Evolutionary conservation across 1,140 invertebrate genomes (phyloP).

Genomic region (Drosophila kepulauana): DNA sequence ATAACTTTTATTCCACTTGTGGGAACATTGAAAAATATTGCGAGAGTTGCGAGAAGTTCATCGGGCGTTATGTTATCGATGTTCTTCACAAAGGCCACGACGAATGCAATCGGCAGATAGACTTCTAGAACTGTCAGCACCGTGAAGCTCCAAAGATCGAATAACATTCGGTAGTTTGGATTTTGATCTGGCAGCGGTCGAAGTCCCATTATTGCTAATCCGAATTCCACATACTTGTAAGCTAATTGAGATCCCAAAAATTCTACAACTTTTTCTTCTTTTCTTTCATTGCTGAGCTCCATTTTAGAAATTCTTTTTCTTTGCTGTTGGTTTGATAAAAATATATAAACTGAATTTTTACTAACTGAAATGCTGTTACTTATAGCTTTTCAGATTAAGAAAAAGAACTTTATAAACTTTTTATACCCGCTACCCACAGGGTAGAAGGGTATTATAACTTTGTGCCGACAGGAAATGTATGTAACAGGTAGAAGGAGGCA

Average conservation of each 20-base stretch:
- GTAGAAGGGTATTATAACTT: too few relatives aligned
- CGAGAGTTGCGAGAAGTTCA: conserved; percentile 42
- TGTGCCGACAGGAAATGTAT: too few relatives aligned
- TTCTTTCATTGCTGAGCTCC: background rate
- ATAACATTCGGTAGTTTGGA: background rate
- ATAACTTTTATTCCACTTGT: conserved; percentile 21
- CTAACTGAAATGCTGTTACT: background rate
- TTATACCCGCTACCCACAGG: too few relatives aligned
- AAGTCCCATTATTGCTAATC: conserved; percentile 39
- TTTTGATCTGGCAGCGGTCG: background rate
- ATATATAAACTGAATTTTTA: background rate
- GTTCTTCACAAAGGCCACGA: conserved; percentile 14
- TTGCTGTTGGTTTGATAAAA: background rate
- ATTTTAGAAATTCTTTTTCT: background rate
- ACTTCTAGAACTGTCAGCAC: background rate
- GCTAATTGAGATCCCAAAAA: conserved; percentile 17
- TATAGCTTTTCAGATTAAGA: background rate
- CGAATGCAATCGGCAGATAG: conserved; percentile 33
- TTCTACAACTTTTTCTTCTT: background rate
- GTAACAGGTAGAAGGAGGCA: too few relatives aligned
- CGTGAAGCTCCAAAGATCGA: background rate
- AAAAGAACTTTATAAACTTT: background rate
- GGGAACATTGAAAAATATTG: conserved; percentile 46
- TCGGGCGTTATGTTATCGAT: conserved; percentile 11
- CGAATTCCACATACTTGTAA: conserved; percentile 35